Percentiles rank a stretch among this genome's conserved stretches.
phyloP scores from a whole-genome alignment of 2,888 invertebrate species.

The Drosophila vallismaia region DNA sequence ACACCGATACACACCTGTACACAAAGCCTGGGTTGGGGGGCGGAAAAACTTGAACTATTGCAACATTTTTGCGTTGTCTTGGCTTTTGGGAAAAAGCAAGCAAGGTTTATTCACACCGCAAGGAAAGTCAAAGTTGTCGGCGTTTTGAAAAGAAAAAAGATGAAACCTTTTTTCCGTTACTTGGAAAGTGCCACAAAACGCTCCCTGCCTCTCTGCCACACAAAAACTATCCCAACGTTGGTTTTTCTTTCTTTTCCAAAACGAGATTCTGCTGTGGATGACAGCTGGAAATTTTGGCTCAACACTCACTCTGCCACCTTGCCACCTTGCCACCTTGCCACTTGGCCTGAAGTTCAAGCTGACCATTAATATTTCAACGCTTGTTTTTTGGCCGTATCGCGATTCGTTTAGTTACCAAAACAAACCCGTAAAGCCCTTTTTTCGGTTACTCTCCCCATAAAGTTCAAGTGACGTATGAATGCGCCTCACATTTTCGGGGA shows the following conservation, averaged over 20 bases:
- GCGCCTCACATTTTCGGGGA: constrained; percentile 17
- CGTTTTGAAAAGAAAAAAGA: constrained; percentile 51
- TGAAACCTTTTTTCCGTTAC: constrained; percentile 35
- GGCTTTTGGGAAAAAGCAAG: constrained; percentile 9
- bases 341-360: constrained; percentile 38
- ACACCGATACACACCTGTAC: constrained; percentile 21
- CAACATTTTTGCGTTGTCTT: constrained; percentile 59
- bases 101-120: constrained; percentile 75
- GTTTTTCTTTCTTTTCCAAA: constrained; percentile 23
- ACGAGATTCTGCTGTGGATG: constrained; percentile 41
- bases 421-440: constrained; percentile 20
- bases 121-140: constrained; percentile 54
- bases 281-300: constrained; percentile 49
- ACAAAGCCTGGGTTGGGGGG: constrained; percentile 15
- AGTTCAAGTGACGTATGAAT: constrained; percentile 23
- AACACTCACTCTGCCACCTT: constrained; percentile 30
- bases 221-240: constrained; percentile 26
- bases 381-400: constrained; percentile 30
- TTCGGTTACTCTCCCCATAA: neutral
- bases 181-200: constrained; percentile 14
- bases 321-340: constrained; percentile 1
- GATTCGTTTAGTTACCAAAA: constrained; percentile 46
- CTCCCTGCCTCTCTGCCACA: constrained; percentile 14
- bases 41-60: constrained; percentile 76
- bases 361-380: constrained; percentile 58